Conservation (phyloP, 2,113 vertebrate species). For the Tursiops truncatus region DNA sequence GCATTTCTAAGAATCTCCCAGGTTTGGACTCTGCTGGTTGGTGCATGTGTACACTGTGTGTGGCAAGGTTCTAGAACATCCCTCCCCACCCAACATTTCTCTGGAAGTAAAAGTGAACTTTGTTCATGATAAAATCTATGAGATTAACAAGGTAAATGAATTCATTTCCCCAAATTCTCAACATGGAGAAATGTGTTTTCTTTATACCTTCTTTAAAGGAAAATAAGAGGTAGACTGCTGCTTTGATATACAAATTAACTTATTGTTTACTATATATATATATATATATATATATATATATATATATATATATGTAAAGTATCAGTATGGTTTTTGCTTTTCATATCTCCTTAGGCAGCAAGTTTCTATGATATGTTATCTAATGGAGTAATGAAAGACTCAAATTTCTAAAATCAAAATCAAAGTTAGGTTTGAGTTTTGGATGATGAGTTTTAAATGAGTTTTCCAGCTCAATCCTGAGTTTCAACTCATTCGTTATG, state of each 20-base stretch:
- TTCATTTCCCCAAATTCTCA: not conserved
- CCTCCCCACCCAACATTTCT: rapidly evolving
- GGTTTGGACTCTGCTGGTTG: not conserved
- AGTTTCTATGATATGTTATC: not conserved
- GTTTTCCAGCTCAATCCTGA: constrained; percentile 13
- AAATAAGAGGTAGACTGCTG: not conserved
- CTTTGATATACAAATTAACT: not conserved
- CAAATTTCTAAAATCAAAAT: constrained; percentile 13
- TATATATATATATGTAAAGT: not conserved
- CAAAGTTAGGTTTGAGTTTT: not conserved
- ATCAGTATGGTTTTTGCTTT: not conserved
- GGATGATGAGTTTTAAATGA: not conserved
- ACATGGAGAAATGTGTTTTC: not conserved
- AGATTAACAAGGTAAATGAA: not conserved
- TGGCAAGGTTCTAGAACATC: not conserved
- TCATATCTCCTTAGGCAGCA: not conserved
- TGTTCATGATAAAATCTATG: not conserved
- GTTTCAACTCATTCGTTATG: not conserved
- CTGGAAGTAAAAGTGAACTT: not conserved
- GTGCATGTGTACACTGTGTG: rapidly evolving
- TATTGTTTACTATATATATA: not conserved
- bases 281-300: not conserved
- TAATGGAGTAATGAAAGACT: not conserved
- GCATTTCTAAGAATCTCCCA: not conserved
- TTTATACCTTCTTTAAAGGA: not conserved